Evolutionary conservation across 1,140 invertebrate species (phyloP), one percentile per base, ranked within the genome.

Genomic region (Apocrypta bakeri): DNA sequence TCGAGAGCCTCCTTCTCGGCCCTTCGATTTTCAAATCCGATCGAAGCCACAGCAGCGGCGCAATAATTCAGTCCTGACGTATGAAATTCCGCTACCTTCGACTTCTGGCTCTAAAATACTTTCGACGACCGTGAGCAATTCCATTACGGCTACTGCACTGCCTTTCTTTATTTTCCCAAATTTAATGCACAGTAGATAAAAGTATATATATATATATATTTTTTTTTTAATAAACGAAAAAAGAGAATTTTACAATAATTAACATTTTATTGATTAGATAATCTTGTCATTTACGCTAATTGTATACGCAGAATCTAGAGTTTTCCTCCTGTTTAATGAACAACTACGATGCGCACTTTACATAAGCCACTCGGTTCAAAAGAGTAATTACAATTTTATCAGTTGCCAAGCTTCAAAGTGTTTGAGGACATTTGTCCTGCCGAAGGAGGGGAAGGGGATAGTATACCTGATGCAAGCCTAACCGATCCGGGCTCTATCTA

Each of bases 1-100:
- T 83, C 79, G 69, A 79, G 85, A 86, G 80, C 83, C 86, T 61
- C 75, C 17, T 56, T 29, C 63, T 84, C 80, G 66, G 84, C 86
- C 87, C 85, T 88, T 86, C 87, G 86, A 89, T 89, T 88, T 88
- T 88, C 87, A 87, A 89, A 88, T 87, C 89, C 85, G 80, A 85
- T 87, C 87, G 85, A 87, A 87, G 85, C 87, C 86, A 74, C 84
- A 66, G 79, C 83, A 84, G 85, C 48, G 21, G 48, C 48, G 48
- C 48, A 56, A 56, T 90, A 90, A 90, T 89, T 88, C 87, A 86
- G 79, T 24, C 48, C 83, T 85, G 76, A 86, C 31, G 77, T 79
- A 83, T 83, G 82, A 83, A 88, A 88, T 83, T 88, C 86, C 81
- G 81, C 33, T 37, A 9, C 33, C 33, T 37, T 37, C n/a, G n/a